A percentile compares a stretch with the other conserved stretches of the same genome.
Conservation (phyloP, 2,797 vertebrate species). For the Myiotriccus ornatus region DNA sequence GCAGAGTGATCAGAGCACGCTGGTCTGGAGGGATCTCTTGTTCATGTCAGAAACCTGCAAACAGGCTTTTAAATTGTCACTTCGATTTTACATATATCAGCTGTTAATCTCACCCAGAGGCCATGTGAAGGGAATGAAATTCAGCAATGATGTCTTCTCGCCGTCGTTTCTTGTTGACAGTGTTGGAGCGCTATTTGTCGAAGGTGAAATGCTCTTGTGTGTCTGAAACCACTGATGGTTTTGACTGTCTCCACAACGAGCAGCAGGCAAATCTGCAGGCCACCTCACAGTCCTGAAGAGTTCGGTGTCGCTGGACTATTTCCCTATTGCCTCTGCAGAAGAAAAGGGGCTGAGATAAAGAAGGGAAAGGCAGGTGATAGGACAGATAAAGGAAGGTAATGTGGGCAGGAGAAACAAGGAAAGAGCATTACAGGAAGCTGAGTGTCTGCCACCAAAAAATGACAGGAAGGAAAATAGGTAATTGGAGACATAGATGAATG, state of each 20-base stretch:
- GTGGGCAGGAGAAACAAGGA: background rate
- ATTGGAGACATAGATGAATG: background rate
- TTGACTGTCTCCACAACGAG: background rate
- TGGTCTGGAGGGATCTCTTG: background rate
- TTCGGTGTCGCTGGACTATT: background rate
- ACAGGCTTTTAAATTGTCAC: background rate
- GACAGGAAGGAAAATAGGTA: background rate
- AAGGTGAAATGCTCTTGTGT: background rate
- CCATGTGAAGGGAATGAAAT: background rate
- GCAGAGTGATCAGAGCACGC: background rate
- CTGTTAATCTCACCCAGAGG: background rate
- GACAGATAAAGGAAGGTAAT: background rate
- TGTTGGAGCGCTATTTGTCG: background rate
- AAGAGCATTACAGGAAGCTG: background rate
- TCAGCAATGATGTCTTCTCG: background rate
- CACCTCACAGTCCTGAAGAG: background rate
- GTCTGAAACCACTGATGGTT: background rate
- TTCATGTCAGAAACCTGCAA: background rate
- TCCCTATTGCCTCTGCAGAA: background rate
- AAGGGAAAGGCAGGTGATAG: background rate
- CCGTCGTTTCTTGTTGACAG: fast-evolving
- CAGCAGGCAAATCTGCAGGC: background rate
- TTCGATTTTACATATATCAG: background rate
- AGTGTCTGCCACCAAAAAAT: background rate
- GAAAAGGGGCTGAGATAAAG: background rate